Conservation (phyloP, 2,113 vertebrate species). For the Nesoenas mayeri region DNA sequence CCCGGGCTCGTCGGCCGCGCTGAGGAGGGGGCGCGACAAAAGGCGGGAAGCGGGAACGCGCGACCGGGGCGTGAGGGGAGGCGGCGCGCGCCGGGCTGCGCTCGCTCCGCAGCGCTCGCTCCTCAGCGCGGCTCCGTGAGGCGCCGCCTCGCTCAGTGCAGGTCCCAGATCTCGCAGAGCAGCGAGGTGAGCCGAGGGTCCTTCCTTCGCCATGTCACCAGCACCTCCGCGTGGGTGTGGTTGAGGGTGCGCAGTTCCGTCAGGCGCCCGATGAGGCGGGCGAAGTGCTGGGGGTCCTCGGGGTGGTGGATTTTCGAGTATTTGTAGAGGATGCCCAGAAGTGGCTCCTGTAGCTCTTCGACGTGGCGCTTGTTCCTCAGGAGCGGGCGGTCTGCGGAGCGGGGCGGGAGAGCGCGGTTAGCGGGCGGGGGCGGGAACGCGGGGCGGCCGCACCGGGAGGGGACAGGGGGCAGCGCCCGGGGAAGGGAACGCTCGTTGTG, state of each 20-base stretch:
- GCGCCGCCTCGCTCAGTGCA: conserved; percentile 23
- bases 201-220: conserved; percentile 62
- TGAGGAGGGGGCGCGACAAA: neutral
- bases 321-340: conserved; percentile 88
- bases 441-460: neutral
- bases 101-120: neutral
- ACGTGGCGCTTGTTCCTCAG: conserved; percentile 83
- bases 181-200: conserved; percentile 57
- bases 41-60: neutral
- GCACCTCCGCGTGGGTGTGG: conserved; percentile 88
- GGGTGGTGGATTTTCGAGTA: conserved; percentile 77
- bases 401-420: neutral
- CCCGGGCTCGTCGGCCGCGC: neutral
- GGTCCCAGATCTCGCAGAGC: conserved; percentile 71
- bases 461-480: neutral
- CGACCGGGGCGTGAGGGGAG: neutral
- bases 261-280: conserved; percentile 84
- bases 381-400: conserved; percentile 79
- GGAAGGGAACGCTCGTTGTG: too few relatives aligned
- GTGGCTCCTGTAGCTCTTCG: conserved; percentile 89
- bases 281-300: conserved; percentile 84
- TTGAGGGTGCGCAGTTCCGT: conserved; percentile 88
- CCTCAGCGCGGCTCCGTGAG: too few relatives aligned
- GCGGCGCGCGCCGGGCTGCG: neutral
- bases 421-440: neutral